Evolutionary conservation across 2,888 invertebrate genomes (phyloP), one percentile per base, ranked within the genome.

Genomic region (Leistus spinibarbis): DNA sequence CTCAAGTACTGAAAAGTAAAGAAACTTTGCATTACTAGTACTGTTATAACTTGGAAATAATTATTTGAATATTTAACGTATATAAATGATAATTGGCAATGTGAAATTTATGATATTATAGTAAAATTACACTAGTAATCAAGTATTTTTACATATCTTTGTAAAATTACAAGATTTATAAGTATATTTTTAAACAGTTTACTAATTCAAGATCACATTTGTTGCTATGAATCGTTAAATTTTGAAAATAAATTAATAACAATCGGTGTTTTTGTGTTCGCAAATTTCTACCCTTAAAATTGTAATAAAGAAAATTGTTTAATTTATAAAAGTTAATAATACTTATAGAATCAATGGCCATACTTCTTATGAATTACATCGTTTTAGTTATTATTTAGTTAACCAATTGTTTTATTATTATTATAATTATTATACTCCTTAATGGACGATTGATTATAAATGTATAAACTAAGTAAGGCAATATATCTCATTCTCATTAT

Each of bases 281-380:
- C 40, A 40, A 40, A 10, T 13, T 40, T 10, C 40, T 40, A 7
- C 40, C 40, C 40, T 40, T 40, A 60, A 19, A 60, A 60, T 20
- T 16, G 20, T 2, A 54, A 71, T 64, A 69, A 65, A 72, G 40
- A 66, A 72, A 72, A n/a, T 60, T 72, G 72, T 72, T 72, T 17
- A 54, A 40, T 73, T 67, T 73, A 54, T 73, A 73, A 73, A 72
- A 73, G 66, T 73, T 67, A 73, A 73, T 73, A 73, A 73, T 73
- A 67, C 73, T 73, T 67, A 40, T 40, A 60, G 60, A 67, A 72
- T 72, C 72, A 73, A 73, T 73, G 73, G 73, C 73, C 73, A 67
- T 73, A 67, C 62, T 67, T 63, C 54, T 64, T 64, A 57, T 57
- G 3, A 19, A 57, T 19, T 64, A 64, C n/a, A 64, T 64, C 22